Base-by-base conservation (phyloP, 2,113 vertebrate species). In the Grallaria varia region DNA sequence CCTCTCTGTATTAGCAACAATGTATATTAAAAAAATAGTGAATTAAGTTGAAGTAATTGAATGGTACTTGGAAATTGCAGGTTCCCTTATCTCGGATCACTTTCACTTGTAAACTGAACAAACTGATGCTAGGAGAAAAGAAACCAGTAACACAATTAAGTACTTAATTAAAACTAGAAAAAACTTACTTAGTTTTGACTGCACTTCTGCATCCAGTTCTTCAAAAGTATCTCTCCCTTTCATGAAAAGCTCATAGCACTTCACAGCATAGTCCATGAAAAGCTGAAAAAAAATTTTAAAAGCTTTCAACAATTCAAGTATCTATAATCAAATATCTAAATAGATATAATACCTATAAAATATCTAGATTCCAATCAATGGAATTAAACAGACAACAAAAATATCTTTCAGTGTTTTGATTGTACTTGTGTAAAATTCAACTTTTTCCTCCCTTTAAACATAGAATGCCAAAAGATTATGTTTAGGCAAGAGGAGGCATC, bases 231-330 rank as follows among this genome's bases (percentile, higher is more conserved):
- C 99, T 4, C 97, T 95, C 14, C 99, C 99, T 74, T 98, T 98
- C 98, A 99, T 99, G 95, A 99, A 99, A 74, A 98, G 98, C 33
- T 97, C 96, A 66, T 99, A 99, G 72, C 99, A 98, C 69, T 99
- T 98, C 69, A 97, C 95, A 42, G 97, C 97, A 72, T 99, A 99
- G 49, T 99, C 98, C 87, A 99, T 59, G 91, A 99, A 99, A 47
- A 99, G 96, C 99, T 99, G 95, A 67, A 93, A 91, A 84, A 84
- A 39, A 89, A 42, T 79, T 47, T n/a, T 11, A 52, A 53, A 95
- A 76, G 62, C 45, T 94, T 86, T 63, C 22, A 73, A 39, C 9
- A 9, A 67, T 53, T 82, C 33, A 40, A 76, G 83, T 52, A 52
- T 14, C 25, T 16, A 28, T 8, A 52, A 52, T 27, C 25, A 52